Base-by-base conservation (phyloP, 2,888 invertebrate species). In the Tolmerus cingulatus region DNA sequence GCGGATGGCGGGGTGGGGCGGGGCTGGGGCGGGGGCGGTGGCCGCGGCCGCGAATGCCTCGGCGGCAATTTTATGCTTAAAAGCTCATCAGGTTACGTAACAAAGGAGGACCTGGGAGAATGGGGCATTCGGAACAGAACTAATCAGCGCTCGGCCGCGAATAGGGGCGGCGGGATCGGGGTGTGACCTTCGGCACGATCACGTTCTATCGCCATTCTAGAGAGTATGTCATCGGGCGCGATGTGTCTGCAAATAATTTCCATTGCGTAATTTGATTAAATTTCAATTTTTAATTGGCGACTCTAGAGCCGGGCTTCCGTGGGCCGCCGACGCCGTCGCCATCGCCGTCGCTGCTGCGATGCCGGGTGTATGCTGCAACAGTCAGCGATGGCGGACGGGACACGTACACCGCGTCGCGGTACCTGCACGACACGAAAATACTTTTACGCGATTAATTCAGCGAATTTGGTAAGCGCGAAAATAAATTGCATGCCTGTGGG, bases 231-330 rank as follows among this genome's bases (percentile, higher is more conserved):
- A 85, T 85, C 82, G 57, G 57, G 37, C 30, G 30, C 40, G 74
- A 74, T 85, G 74, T 23, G 51, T 27, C 43, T 74, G 74, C n/a
- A 74, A 85, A 55, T 74, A 43, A 85, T 85, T 74, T 85, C 43
- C 74, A 85, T 85, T 85, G 85, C 85, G 85, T 85, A 85, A 85
- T 85, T 85, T 85, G 85, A 85, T 85, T 85, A 85, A 85, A 85
- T 85, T 85, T 74, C 85, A 85, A 85, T 74, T 85, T 85, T 74
- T 85, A 85, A 85, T 85, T 74, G 85, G 37, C 27, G 23, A 74
- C 40, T 27, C 43, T 34, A 16, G 85, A 74, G 46, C 30, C 16
- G 14, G 43, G 81, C 55, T 51, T 55, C 55, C 66, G 27, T 81
- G 55, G 81, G 66, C 66, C 66, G 40, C 14, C 23, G 14, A 16